Evolutionary conservation across 2,888 invertebrate species (phyloP).

Genomic region (Hirtodrosophila alboralis): DNA sequence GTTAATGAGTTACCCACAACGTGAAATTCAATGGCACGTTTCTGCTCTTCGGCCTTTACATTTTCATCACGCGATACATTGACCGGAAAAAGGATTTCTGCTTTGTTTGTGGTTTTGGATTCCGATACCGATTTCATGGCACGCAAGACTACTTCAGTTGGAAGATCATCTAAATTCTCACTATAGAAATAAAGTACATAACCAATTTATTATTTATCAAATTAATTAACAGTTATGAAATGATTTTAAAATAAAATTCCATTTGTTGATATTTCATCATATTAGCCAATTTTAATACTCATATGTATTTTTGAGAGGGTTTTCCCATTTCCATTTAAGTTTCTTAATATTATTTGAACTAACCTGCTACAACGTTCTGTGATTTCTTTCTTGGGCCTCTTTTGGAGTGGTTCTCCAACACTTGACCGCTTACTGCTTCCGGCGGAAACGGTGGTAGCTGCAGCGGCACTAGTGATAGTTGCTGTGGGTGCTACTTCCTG

Average conservation of each 20-base stretch:
- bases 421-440: conserved; percentile 64
- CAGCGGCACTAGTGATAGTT: conserved; percentile 14
- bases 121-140: conserved; percentile 93
- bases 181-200: conserved; percentile 45
- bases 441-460: conserved; percentile 38
- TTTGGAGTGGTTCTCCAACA: conserved; percentile 78
- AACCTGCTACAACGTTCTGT: conserved; percentile 73
- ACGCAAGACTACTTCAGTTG: conserved; percentile 91
- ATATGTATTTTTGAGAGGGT: too few relatives aligned
- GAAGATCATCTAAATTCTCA: conserved; percentile 88
- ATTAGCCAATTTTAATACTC: too few relatives aligned
- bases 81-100: conserved; percentile 88
- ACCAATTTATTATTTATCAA: too few relatives aligned
- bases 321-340: too few relatives aligned
- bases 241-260: too few relatives aligned
- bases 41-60: conserved; percentile 94
- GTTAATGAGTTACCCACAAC: conserved; percentile 97
- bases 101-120: conserved; percentile 90
- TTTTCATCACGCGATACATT: conserved; percentile 95
- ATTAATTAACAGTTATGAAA: too few relatives aligned
- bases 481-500: conserved; percentile 68
- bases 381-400: conserved; percentile 84
- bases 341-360: conserved; percentile 5
- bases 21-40: conserved; percentile 95
- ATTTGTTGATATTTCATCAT: too few relatives aligned